A percentile compares a stretch with the other conserved stretches of the same genome.
Evolutionary conservation across 2,797 vertebrate species (phyloP).

Genomic region (Rhynchotus rufescens): DNA sequence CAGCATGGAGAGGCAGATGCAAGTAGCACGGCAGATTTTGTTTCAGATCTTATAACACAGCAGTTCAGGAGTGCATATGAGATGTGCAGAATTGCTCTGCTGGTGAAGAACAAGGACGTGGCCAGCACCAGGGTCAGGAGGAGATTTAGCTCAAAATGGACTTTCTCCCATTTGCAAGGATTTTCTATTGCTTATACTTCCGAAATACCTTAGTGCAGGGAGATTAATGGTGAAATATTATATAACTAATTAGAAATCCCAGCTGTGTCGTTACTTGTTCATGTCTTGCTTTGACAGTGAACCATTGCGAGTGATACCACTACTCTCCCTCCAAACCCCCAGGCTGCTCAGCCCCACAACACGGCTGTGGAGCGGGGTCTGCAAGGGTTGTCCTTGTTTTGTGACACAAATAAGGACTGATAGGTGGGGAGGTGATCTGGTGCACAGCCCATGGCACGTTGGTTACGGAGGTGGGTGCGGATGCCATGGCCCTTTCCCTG

Average conservation of each 20-base stretch:
- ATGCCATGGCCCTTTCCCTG: neutral
- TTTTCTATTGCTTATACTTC: neutral
- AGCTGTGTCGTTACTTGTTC: neutral
- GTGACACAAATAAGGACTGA: rapidly evolving
- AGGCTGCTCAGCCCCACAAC: neutral
- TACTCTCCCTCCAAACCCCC: neutral
- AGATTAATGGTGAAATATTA: neutral
- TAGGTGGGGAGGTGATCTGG: rapidly evolving
- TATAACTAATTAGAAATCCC: neutral
- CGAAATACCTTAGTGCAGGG: neutral
- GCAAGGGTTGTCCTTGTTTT: rapidly evolving
- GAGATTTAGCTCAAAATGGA: neutral
- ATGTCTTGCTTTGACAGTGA: neutral
- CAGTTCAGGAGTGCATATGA: neutral
- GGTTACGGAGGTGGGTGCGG: neutral
- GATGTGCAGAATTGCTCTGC: neutral
- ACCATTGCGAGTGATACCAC: neutral
- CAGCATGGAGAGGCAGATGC: neutral
- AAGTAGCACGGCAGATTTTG: neutral
- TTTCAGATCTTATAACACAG: neutral
- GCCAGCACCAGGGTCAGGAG: neutral
- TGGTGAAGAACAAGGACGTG: neutral
- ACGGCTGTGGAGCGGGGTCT: neutral
- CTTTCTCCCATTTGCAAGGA: neutral
- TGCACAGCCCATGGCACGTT: neutral